Evolutionary conservation across 2,113 vertebrate species (phyloP).

Genomic region (Hassar affinis): DNA sequence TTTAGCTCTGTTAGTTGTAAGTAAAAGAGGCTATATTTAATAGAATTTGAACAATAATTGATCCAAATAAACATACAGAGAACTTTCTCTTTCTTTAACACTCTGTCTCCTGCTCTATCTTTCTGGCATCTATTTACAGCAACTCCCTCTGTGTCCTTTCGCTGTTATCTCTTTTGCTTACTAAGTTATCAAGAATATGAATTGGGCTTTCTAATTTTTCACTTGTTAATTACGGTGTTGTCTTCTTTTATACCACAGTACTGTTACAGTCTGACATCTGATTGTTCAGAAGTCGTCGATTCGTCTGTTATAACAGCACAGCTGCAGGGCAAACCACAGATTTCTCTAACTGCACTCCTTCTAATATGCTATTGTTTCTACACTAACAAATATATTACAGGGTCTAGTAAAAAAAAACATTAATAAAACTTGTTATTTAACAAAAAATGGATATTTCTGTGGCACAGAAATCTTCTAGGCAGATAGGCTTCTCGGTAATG

Average conservation of each 20-base stretch:
- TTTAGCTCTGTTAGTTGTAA: not conserved
- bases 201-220: constrained; percentile 13
- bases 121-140: constrained; percentile 1
- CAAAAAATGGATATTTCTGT: not conserved
- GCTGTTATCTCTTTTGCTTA: not conserved
- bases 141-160: not conserved
- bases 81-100: constrained; percentile 33
- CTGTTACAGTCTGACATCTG: not conserved
- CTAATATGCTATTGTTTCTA: too few species aligned
- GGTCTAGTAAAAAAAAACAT: not conserved
- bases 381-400: not conserved
- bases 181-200: not conserved
- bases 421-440: not conserved
- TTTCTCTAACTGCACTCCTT: not conserved
- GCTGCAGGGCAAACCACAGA: not conserved
- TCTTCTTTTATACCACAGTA: constrained; percentile 6
- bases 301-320: not conserved
- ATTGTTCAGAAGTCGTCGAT: not conserved
- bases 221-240: constrained; percentile 23
- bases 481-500: not conserved
- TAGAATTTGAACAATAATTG: not conserved
- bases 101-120: constrained; percentile 30
- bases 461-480: not conserved
- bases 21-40: not conserved
- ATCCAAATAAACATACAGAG: not conserved